Evolutionary conservation across 2,888 invertebrate genomes (phyloP).

Genomic region (Panzeria rudis): DNA sequence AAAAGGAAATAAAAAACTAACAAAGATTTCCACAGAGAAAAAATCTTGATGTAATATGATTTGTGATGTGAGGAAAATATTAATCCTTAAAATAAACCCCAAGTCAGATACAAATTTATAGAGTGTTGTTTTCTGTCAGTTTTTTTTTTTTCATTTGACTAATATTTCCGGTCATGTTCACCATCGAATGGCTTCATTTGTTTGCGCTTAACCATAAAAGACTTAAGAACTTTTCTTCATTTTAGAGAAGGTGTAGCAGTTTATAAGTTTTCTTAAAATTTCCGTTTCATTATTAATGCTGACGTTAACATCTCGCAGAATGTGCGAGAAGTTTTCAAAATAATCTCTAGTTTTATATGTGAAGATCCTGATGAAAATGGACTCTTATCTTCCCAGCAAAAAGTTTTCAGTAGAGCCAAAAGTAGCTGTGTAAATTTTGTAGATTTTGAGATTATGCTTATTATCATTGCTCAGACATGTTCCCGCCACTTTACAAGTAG

Average conservation of each 20-base stretch:
- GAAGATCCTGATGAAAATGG: no score
- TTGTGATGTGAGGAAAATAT: conserved; percentile 7
- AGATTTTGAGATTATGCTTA: no score
- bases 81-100: conserved; percentile 55
- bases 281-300: background rate
- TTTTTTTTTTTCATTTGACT: background rate
- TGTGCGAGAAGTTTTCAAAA: conserved; percentile 3
- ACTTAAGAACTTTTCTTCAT: background rate
- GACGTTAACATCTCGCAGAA: background rate
- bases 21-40: background rate
- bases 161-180: conserved; percentile 12
- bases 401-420: no score
- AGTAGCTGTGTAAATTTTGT: no score
- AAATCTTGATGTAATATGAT: conserved; percentile 1
- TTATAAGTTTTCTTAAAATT: background rate
- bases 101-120: conserved; percentile 45
- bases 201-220: background rate
- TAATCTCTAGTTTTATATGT: no score
- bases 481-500: no score
- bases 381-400: no score
- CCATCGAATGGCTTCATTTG: background rate
- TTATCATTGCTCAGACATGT: no score
- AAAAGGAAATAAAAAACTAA: background rate
- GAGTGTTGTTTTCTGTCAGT: conserved; percentile 17
- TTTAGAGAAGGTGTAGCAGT: background rate